Base-by-base conservation (phyloP, 2,888 invertebrate genomes). In the Melinaea marsaeus region DNA sequence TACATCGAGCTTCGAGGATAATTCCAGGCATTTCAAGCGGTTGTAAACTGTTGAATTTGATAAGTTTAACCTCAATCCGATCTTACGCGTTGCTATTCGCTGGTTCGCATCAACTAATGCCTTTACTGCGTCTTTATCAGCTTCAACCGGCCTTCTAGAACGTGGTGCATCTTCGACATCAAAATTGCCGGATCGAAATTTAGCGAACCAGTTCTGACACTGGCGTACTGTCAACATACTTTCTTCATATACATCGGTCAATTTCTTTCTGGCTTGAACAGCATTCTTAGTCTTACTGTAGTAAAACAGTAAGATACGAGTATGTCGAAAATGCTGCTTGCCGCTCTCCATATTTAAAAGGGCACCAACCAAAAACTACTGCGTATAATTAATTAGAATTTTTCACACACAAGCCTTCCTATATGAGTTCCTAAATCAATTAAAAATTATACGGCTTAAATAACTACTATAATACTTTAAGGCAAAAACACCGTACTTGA, bases 371-470 rank as follows among this genome's bases (percentile, higher is more conserved):
- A 45, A 45, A 45, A 45, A 45, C 45, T 45, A 9, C 45, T 45
- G 45, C 45, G 45, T 45, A 45, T 9, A 45, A 45, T 2, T 11
- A 45, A 45, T 45, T 45, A 11, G 11, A 11, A 22, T 22, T 22
- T 11, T 45, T 45, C 45, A 45, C 45, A 45, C 45, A 45, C 45
- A 45, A 45, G 11, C 1, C 45, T 45, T 45, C 7, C 45, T 45
- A 45, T 45, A 45, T 11, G 7, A 45, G 6, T 11, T 45, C 45
- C 2, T 11, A 61, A 58, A 32, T n/a, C n/a, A n/a, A n/a, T n/a
- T 60, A 37, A 35, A 22, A 37, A 55, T 54, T 54, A 55, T 55
- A 13, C 60, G 54, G 55, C 42, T 54, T 51, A 7, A 37, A 13
- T 60, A 22, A 22, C 0, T 1, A 22, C 22, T 0, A 22, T 1